These are phyloP conservation scores for Oreochromis tanganicae DNA, from an alignment of 2,113 vertebrate species.

Conservation along the genomic window DNA sequence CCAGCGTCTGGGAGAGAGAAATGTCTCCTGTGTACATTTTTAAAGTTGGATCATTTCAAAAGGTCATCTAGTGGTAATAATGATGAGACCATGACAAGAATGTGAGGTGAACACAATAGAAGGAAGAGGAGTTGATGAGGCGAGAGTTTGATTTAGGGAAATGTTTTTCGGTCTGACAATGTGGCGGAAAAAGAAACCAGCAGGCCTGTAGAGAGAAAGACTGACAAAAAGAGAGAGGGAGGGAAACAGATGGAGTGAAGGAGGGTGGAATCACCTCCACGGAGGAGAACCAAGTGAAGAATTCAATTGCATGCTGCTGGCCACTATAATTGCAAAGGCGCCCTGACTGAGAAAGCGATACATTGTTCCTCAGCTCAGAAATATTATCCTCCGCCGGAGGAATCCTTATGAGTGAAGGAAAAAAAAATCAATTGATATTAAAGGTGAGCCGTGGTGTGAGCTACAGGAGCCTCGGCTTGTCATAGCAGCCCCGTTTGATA, in stretches of 20 bases:
- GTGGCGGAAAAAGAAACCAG: not conserved
- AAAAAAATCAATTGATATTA: constrained; percentile 58
- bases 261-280: constrained; percentile 22
- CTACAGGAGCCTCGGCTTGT: constrained; percentile 37
- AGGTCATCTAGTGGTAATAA: constrained; percentile 22
- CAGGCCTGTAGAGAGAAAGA: not conserved
- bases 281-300: constrained; percentile 29
- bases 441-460: constrained; percentile 27
- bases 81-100: not conserved
- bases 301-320: constrained; percentile 38
- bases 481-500: constrained; percentile 47
- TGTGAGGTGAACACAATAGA: not conserved
- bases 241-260: not conserved
- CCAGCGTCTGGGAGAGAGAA: not conserved
- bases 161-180: not conserved
- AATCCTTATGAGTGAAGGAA: constrained; percentile 30
- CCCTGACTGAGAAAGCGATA: constrained; percentile 42
- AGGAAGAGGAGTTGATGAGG: not conserved
- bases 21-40: not conserved
- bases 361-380: constrained; percentile 39
- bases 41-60: constrained; percentile 3
- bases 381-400: constrained; percentile 41
- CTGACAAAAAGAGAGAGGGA: not conserved
- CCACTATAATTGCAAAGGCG: constrained; percentile 41
- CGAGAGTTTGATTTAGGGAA: constrained; percentile 6